Base-by-base conservation (phyloP, 2,888 invertebrate species). In the Ennomos erosarius region DNA sequence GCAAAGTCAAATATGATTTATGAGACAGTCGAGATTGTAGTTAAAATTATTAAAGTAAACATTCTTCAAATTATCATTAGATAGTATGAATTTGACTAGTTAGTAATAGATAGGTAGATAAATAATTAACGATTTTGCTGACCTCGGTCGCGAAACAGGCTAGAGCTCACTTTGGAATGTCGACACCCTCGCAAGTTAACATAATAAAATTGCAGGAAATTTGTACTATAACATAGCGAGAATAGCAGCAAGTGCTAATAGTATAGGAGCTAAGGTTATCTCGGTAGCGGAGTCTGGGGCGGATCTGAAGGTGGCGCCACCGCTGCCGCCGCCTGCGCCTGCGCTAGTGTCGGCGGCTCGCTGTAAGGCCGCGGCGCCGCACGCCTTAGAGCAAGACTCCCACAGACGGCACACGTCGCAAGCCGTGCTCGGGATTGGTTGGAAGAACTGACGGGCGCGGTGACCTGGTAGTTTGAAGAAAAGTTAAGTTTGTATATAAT, bases 401-500 rank as follows among this genome's bases (percentile, higher is more conserved):
- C 91, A 91, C 67, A 75, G 78, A 71, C 97, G 96, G 78, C 98
- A 98, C 75, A 97, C 95, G 87, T 97, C 97, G 82, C 97, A 98
- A 12, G 96, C 90, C 1, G 95, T 95, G 37, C 96, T 94, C 61
- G 92, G 87, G 47, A 94, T 93, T 4, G 96, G 94, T 65, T 95
- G 94, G 87, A 97, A 98, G 87, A 98, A 98, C 70, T 96, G 95
- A 68, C 97, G 94, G 0, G 97, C 97, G 76, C 96, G 94, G 74
- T 97, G 95, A 73, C 96, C 97, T 97, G 77, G 26, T 26, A 26
- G 26, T 26, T 26, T 1, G 6, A 26, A 16, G 16, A 26, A 26
- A 6, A 26, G 26, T 26, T 26, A 26, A 26, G 26, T 26, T 26
- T 26, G 1, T 26, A 26, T 26, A 26, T 26, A 26, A 0, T 26